These are phyloP conservation scores for Collichthys lucidus DNA, from an alignment of 2,113 vertebrate genomes.

Conservation along the genomic window DNA sequence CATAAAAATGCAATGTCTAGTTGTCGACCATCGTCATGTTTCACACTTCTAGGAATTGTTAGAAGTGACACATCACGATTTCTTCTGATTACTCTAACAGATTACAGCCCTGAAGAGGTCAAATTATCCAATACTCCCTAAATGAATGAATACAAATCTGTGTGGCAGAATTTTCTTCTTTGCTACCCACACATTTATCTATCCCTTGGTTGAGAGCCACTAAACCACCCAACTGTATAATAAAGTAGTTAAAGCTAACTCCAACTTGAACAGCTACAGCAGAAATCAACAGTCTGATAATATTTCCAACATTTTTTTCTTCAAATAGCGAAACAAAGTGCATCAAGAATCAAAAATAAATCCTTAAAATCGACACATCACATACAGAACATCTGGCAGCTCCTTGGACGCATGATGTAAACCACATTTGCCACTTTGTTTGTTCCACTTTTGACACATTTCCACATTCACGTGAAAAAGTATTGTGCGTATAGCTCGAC, in stretches of 20 bases:
- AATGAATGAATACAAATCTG: neutral
- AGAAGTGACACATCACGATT: too few relatives aligned
- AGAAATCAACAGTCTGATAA: too few relatives aligned
- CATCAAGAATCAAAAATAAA: neutral
- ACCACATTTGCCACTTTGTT: neutral
- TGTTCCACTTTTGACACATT: constrained; percentile 4
- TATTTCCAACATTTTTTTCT: neutral
- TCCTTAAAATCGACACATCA: neutral
- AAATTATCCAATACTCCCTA: neutral
- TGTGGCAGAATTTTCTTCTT: too few relatives aligned
- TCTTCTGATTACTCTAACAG: too few relatives aligned
- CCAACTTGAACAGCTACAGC: too few relatives aligned
- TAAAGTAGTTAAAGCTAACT: too few relatives aligned
- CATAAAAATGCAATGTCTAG: neutral
- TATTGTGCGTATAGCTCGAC: neutral
- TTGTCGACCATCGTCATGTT: too few relatives aligned
- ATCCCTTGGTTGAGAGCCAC: too few relatives aligned
- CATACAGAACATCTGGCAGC: neutral
- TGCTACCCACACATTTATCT: neutral
- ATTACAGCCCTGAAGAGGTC: too few relatives aligned
- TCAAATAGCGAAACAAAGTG: neutral
- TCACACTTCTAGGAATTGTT: too few relatives aligned
- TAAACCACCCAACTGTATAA: too few relatives aligned
- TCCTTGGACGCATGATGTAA: neutral
- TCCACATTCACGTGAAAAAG: neutral